These are phyloP conservation scores for Drosophila pruinosa DNA, from an alignment of 1,140 invertebrate genomes.

Conservation along the genomic window DNA sequence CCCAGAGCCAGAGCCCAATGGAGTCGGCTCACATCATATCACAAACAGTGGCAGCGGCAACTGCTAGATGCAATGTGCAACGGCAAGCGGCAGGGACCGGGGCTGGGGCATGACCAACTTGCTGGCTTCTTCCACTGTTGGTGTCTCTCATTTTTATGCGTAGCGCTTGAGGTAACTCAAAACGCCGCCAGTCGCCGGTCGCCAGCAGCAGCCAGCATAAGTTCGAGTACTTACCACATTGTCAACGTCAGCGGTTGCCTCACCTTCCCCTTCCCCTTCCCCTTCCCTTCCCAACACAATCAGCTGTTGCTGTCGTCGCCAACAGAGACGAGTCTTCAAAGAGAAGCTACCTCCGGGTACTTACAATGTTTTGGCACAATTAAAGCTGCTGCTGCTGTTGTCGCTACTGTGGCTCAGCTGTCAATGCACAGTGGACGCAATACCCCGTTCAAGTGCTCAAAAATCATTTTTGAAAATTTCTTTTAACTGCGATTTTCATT, in stretches of 20 bases:
- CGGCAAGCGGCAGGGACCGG: background rate
- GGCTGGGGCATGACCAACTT: constrained; percentile 26
- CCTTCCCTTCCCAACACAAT: constrained; percentile 7
- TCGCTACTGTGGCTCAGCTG: constrained; percentile 62
- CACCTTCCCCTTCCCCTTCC: background rate
- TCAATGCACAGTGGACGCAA: constrained; percentile 33
- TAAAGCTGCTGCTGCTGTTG: constrained; percentile 56
- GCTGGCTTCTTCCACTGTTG: constrained; percentile 7
- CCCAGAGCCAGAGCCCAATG: constrained; percentile 23
- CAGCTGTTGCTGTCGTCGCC: constrained; percentile 54
- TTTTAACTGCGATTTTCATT: too few relatives aligned
- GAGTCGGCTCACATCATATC: constrained; percentile 53
- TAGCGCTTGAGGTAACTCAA: constrained; percentile 45
- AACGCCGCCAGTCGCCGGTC: constrained; percentile 40
- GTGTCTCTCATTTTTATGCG: constrained; percentile 39
- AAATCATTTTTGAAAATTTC: too few relatives aligned
- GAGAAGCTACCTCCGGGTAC: constrained; percentile 61
- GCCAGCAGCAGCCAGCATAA: constrained; percentile 52
- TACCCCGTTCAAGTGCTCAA: background rate
- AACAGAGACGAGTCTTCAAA: constrained; percentile 46
- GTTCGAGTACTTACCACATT: constrained; percentile 45
- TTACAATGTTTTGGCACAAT: constrained; percentile 73
- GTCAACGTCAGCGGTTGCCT: constrained; percentile 58
- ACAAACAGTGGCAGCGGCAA: constrained; percentile 52
- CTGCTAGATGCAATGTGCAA: background rate